Conservation (phyloP, 2,797 vertebrate genomes). For the Hybognathus amarus region DNA sequence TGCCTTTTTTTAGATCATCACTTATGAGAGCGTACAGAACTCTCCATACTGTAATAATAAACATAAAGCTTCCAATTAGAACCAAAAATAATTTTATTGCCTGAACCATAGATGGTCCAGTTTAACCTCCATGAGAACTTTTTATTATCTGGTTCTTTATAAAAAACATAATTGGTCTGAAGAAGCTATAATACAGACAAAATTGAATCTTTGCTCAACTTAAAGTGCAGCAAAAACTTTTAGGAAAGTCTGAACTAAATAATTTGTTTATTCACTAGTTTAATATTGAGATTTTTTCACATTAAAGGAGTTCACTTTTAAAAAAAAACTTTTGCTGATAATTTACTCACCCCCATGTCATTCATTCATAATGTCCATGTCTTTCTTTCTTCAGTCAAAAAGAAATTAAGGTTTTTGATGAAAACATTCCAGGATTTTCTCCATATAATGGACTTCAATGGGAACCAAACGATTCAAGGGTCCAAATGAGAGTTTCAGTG, state of each 20-base stretch:
- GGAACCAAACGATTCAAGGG: too few relatives aligned
- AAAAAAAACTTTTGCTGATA: too few relatives aligned
- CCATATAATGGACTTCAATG: too few relatives aligned
- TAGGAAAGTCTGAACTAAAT: not conserved
- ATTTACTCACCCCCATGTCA: too few relatives aligned
- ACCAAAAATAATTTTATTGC: constrained; percentile 9
- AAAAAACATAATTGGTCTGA: not conserved
- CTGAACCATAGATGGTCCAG: not conserved
- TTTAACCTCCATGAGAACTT: not conserved
- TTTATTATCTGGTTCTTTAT: not conserved
- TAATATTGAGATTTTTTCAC: not conserved
- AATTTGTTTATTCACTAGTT: not conserved
- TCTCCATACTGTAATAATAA: not conserved
- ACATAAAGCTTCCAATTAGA: constrained; percentile 13
- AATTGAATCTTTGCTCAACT: not conserved
- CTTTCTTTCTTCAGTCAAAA: too few relatives aligned
- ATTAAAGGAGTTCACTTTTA: too few relatives aligned
- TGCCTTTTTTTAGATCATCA: not conserved
- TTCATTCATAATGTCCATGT: too few relatives aligned
- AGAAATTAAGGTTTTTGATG: too few relatives aligned
- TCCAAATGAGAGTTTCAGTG: too few relatives aligned
- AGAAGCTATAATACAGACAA: not conserved
- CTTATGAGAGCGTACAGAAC: not conserved
- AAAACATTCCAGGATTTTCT: too few relatives aligned
- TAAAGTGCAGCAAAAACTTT: not conserved